phyloP scores from a whole-genome alignment of 2,797 vertebrate genomes.

The Brachymystax lenok region DNA sequence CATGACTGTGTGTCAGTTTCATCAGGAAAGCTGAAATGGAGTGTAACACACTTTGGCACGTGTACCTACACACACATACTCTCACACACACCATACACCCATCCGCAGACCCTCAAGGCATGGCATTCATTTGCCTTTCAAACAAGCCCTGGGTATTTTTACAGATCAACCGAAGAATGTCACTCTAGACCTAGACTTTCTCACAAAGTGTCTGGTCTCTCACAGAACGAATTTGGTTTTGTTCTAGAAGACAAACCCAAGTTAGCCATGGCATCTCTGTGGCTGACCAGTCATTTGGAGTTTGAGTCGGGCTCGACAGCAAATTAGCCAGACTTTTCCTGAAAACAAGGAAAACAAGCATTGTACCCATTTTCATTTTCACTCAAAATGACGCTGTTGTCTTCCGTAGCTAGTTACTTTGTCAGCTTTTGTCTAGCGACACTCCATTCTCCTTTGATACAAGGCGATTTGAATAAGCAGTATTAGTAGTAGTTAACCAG shows the following conservation, averaged over 20 bases:
- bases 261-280: not conserved
- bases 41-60: conserved; percentile 20
- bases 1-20: conserved; percentile 31
- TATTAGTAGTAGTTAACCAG: not conserved
- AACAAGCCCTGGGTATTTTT: conserved; percentile 50
- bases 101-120: conserved; percentile 35
- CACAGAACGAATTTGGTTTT: conserved; percentile 33
- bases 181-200: conserved; percentile 52
- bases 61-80: conserved; percentile 11
- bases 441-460: too few species aligned
- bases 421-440: not conserved
- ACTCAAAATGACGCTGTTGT: not conserved
- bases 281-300: not conserved
- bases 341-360: not conserved
- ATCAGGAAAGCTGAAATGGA: conserved; percentile 18
- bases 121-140: conserved; percentile 57
- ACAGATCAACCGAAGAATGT: conserved; percentile 59
- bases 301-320: not conserved
- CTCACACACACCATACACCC: conserved; percentile 24
- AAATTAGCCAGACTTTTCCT: not conserved
- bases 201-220: conserved; percentile 52
- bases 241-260: conserved; percentile 21
- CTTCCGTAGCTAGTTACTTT: not conserved
- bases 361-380: not conserved
- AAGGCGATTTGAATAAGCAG: too few species aligned